Conservation (phyloP, 2,888 invertebrate species). For the Tolmerus cingulatus region DNA sequence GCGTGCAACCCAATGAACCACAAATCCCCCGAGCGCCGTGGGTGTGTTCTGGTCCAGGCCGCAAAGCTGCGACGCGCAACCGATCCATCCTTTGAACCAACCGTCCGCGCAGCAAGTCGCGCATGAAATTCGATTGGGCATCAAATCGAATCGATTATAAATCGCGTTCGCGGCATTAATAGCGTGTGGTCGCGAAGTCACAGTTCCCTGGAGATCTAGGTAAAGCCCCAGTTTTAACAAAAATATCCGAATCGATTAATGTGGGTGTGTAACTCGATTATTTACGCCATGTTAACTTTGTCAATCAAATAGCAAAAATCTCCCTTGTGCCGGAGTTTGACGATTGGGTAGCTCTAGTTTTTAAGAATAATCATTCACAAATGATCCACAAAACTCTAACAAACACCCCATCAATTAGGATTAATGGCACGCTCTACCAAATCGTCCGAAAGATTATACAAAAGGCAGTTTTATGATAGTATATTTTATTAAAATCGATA, state of each 20-base stretch:
- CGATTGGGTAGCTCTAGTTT: background rate
- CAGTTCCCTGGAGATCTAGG: slow-evolving; percentile 32
- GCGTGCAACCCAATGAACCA: slow-evolving; percentile 19
- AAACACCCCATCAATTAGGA: background rate
- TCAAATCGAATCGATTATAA: slow-evolving; percentile 43
- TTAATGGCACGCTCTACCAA: background rate
- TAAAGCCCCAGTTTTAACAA: slow-evolving; percentile 29
- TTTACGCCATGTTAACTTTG: slow-evolving; percentile 39
- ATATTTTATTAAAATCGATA: too few relatives aligned
- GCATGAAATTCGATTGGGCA: slow-evolving; percentile 43
- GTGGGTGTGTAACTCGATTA: slow-evolving; percentile 36
- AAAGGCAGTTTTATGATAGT: background rate
- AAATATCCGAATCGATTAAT: slow-evolving; percentile 33
- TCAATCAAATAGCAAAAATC: slow-evolving; percentile 5
- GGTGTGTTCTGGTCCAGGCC: background rate
- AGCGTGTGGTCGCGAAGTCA: slow-evolving; percentile 16
- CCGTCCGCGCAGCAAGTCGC: slow-evolving; percentile 37
- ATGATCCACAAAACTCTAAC: background rate
- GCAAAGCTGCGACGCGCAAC: background rate
- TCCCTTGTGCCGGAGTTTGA: background rate
- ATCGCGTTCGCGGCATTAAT: slow-evolving; percentile 21
- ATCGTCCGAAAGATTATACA: background rate
- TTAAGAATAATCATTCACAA: background rate
- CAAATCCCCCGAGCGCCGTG: slow-evolving; percentile 3
- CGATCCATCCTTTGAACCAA: slow-evolving; percentile 21